A percentile compares a stretch with the other conserved stretches of the same genome.
Evolutionary conservation across 2,888 invertebrate genomes (phyloP).

Genomic region (Drosophila austrosaltans): DNA sequence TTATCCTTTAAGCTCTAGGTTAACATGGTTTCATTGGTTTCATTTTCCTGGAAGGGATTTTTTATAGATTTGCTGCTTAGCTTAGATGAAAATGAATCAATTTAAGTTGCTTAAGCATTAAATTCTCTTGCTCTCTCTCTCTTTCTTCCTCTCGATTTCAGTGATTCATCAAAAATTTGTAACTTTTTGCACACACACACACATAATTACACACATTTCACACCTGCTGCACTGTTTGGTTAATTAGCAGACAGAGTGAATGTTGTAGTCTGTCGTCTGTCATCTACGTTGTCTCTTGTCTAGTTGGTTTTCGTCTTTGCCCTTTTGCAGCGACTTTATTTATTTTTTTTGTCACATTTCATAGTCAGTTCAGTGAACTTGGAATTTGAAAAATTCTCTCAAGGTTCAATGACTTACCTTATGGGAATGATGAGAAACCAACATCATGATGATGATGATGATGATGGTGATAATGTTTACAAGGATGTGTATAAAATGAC

Average conservation of each 20-base stretch:
- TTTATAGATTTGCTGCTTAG: background rate
- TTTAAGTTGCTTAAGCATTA: too few species aligned
- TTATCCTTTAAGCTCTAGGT: too few species aligned
- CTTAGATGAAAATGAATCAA: background rate
- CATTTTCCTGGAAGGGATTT: too few species aligned
- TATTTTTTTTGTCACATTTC: slow-evolving; percentile 31
- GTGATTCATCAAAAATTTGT: slow-evolving; percentile 9
- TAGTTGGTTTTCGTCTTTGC: slow-evolving; percentile 37
- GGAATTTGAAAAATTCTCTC: slow-evolving; percentile 35
- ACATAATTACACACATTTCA: slow-evolving; percentile 15
- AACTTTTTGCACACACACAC: slow-evolving; percentile 40
- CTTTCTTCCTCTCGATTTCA: background rate
- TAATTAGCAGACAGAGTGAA: slow-evolving; percentile 57
- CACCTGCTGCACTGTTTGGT: slow-evolving; percentile 27
- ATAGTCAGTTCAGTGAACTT: slow-evolving; percentile 64
- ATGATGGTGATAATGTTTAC: background rate
- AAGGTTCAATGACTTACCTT: slow-evolving; percentile 33
- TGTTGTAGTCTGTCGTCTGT: slow-evolving; percentile 16
- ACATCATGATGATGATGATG: background rate
- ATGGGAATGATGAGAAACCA: slow-evolving; percentile 11
- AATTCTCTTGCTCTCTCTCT: background rate
- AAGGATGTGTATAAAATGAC: background rate
- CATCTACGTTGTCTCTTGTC: slow-evolving; percentile 7
- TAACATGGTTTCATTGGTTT: too few species aligned
- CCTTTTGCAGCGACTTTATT: slow-evolving; percentile 1